Conservation (phyloP, 2,888 invertebrate species). For the Metacarcinus magister region DNA sequence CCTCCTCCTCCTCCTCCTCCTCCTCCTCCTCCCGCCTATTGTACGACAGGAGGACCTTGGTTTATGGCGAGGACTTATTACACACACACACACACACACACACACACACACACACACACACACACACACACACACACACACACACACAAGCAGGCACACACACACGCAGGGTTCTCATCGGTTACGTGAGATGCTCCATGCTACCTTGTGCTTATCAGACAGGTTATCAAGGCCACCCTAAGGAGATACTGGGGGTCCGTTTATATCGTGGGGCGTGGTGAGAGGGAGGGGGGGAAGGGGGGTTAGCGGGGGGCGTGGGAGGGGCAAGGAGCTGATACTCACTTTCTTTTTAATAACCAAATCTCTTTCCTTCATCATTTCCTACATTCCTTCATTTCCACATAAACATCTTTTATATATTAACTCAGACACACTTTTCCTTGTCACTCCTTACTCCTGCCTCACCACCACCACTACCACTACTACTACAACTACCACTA, state of each 20-base stretch:
- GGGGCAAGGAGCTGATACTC: no score
- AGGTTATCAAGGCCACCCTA: neutral
- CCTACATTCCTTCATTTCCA: no score
- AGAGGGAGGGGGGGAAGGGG: no score
- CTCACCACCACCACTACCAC: no score
- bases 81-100: constrained; percentile 55
- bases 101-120: constrained; percentile 67
- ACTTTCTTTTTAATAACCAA: no score
- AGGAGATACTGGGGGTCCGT: neutral
- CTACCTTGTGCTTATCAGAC: neutral
- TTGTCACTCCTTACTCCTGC: no score
- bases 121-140: constrained; percentile 51
- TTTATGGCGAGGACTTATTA: neutral
- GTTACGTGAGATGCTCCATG: neutral
- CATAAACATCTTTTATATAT: no score
- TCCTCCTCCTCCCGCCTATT: neutral
- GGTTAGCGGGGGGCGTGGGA: no score
- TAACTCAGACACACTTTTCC: no score
- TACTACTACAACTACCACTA: neutral
- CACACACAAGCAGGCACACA: neutral
- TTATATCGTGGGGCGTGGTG: neutral
- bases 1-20: neutral
- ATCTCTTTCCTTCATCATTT: no score
- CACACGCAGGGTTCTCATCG: neutral
- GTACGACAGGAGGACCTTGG: no score